Percentiles rank a stretch among this genome's conserved stretches.
Conservation (phyloP, 2,113 vertebrate species). For the Gorilla gorilla region DNA sequence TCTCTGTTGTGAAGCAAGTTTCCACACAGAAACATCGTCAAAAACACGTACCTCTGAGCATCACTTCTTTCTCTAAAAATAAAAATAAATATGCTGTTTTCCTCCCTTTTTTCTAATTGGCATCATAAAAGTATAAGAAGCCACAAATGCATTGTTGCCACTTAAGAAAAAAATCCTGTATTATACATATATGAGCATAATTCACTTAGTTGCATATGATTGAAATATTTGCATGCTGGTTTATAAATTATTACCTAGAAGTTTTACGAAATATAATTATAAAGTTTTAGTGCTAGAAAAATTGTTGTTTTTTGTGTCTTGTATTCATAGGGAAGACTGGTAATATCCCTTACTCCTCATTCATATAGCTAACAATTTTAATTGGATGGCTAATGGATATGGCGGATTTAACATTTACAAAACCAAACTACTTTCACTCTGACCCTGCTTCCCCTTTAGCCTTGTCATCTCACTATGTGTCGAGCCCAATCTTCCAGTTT, state of each 20-base stretch:
- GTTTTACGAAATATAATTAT: background rate
- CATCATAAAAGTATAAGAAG: background rate
- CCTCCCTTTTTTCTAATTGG: background rate
- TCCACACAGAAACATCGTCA: background rate
- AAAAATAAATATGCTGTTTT: background rate
- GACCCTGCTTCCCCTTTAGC: background rate
- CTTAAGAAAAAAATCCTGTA: background rate
- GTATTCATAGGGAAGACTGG: background rate
- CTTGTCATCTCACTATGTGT: background rate
- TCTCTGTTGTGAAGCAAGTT: background rate
- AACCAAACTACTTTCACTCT: background rate
- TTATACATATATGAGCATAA: background rate
- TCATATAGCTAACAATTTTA: background rate
- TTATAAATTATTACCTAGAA: background rate
- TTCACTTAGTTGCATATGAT: background rate
- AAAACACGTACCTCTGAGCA: background rate
- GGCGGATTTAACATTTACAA: background rate
- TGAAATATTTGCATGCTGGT: constrained; percentile 30
- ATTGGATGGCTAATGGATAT: background rate
- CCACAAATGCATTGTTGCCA: background rate
- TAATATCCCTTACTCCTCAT: background rate
- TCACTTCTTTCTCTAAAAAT: background rate
- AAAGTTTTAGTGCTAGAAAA: background rate
- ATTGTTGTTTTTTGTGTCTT: background rate
- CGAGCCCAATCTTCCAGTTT: background rate